phyloP scores from a whole-genome alignment of 2,113 vertebrate genomes.

The Egretta garzetta region DNA sequence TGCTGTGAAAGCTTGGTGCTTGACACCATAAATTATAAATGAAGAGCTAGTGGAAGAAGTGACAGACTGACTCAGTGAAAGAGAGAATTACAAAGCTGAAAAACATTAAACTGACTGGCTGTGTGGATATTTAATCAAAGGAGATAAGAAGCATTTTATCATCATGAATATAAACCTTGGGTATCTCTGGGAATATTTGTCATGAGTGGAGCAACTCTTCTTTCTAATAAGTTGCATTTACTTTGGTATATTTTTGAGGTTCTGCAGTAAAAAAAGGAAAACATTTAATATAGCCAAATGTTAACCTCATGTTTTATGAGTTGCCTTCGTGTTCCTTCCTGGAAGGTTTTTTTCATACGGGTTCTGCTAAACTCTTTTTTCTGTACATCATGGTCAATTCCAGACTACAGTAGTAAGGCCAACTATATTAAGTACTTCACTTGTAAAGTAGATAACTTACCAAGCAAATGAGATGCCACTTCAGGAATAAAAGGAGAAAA shows the following conservation, averaged over 20 bases:
- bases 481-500: neutral
- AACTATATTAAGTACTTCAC: neutral
- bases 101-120: constrained; percentile 24
- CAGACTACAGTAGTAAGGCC: neutral
- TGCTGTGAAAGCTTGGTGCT: constrained; percentile 55
- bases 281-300: neutral
- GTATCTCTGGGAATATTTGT: neutral
- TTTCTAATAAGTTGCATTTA: neutral
- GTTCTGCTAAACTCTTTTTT: neutral
- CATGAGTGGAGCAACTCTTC: neutral
- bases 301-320: neutral
- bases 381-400: neutral
- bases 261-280: neutral
- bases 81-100: constrained; percentile 31
- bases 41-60: constrained; percentile 49
- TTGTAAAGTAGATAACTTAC: neutral
- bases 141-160: constrained; percentile 9
- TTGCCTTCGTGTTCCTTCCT: neutral
- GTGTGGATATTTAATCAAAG: constrained; percentile 26
- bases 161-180: neutral
- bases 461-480: neutral
- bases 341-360: neutral
- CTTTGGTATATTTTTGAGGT: neutral
- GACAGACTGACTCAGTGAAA: constrained; percentile 27
- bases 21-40: constrained; percentile 74